These are phyloP conservation scores for Dynastes hyllus DNA, from an alignment of 2,888 invertebrate genomes.

Conservation along the genomic window DNA sequence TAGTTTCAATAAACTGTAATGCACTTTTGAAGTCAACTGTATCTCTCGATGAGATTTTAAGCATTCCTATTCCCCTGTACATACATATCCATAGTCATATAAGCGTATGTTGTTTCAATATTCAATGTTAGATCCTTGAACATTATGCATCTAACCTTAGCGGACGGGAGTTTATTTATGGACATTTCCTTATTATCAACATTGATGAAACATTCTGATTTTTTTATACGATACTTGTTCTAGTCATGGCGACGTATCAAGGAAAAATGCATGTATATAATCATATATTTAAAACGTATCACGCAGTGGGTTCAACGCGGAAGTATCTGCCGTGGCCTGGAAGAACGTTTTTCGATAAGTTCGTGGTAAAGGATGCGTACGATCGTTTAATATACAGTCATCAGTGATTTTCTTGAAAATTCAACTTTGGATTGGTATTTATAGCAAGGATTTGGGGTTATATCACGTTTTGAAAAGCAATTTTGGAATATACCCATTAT, in stretches of 20 bases:
- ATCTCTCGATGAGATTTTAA: too few species aligned
- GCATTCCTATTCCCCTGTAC: too few species aligned
- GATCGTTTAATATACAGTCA: too few species aligned
- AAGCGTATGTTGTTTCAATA: constrained; percentile 47
- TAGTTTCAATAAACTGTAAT: too few species aligned
- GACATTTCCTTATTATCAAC: constrained; percentile 50
- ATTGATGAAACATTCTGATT: constrained; percentile 47
- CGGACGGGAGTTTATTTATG: constrained; percentile 55
- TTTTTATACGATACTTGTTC: constrained; percentile 19
- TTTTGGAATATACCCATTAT: too few species aligned
- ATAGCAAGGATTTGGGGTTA: too few species aligned
- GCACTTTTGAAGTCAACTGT: too few species aligned
- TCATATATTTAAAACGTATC: constrained; percentile 1
- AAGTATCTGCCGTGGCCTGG: neutral
- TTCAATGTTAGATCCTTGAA: constrained; percentile 59
- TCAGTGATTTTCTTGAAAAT: too few species aligned
- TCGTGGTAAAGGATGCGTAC: neutral
- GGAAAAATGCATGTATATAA: constrained; percentile 26
- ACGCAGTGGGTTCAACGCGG: constrained; percentile 15
- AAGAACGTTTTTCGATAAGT: neutral
- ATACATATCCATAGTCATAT: neutral
- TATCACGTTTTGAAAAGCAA: too few species aligned
- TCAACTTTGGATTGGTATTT: too few species aligned
- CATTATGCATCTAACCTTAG: constrained; percentile 59
- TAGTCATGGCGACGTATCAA: constrained; percentile 27